Evolutionary conservation across 1,140 invertebrate species (phyloP).

Genomic region (Penaeus vannamei): DNA sequence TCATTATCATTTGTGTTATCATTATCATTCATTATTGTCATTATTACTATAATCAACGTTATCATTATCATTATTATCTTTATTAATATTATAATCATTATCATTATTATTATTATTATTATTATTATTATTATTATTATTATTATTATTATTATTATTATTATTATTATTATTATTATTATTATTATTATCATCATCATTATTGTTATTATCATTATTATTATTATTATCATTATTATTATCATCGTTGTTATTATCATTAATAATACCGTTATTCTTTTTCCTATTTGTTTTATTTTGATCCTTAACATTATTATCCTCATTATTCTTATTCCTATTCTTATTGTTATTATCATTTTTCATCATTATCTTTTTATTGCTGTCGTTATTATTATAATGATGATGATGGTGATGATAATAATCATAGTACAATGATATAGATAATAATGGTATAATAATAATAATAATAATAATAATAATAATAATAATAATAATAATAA

Average conservation of each 20-base stretch:
- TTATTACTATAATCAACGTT: neutral
- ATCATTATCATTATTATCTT: neutral
- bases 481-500: too few relatives aligned
- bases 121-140: neutral
- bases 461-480: too few relatives aligned
- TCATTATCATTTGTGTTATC: too few relatives aligned
- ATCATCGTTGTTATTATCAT: neutral
- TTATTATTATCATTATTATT: conserved; percentile 21
- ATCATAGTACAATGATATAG: too few relatives aligned
- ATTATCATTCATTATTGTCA: neutral
- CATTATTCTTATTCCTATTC: too few relatives aligned
- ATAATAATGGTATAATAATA: too few relatives aligned
- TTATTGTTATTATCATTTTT: too few relatives aligned
- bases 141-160: neutral
- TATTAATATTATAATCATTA: neutral
- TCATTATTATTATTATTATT: neutral
- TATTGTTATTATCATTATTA: conserved; percentile 6
- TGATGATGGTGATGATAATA: too few relatives aligned
- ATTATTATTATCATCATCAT: neutral
- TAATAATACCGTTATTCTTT: neutral
- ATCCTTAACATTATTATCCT: neutral
- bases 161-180: neutral
- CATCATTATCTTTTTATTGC: too few relatives aligned
- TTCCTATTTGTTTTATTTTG: neutral
- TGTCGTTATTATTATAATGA: too few relatives aligned